Evolutionary conservation across 2,888 invertebrate species (phyloP).

Genomic region (Plagodis dolabraria): DNA sequence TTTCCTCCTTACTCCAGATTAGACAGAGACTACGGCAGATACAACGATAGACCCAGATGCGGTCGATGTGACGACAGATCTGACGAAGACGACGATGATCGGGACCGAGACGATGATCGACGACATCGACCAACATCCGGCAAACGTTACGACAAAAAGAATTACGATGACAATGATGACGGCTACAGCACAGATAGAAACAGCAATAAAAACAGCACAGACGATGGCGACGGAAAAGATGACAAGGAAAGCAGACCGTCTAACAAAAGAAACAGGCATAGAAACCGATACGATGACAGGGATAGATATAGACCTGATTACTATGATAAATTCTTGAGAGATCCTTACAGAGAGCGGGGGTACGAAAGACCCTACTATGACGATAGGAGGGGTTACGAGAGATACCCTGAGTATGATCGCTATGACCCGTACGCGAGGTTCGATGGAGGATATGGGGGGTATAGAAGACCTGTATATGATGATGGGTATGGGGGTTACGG

Average conservation of each 20-base stretch:
- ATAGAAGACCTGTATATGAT: constrained; percentile 66
- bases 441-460: constrained; percentile 54
- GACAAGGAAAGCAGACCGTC: constrained; percentile 58
- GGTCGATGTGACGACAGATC: constrained; percentile 61
- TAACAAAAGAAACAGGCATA: constrained; percentile 47
- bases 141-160: constrained; percentile 63
- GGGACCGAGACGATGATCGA: constrained; percentile 60
- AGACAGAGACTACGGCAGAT: constrained; percentile 36
- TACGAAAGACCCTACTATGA: constrained; percentile 61
- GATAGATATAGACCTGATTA: constrained; percentile 76
- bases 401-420: constrained; percentile 52
- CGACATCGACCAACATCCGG: constrained; percentile 67
- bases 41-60: constrained; percentile 62
- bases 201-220: constrained; percentile 60
- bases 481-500: constrained; percentile 73
- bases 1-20: constrained; percentile 60
- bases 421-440: constrained; percentile 51
- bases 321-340: constrained; percentile 72
- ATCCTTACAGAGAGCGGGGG: constrained; percentile 68
- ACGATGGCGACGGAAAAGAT: constrained; percentile 66
- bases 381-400: constrained; percentile 67
- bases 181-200: constrained; percentile 47
- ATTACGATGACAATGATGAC: constrained; percentile 53
- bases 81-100: constrained; percentile 57
- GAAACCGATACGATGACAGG: constrained; percentile 65